Base-by-base conservation (phyloP, 2,113 vertebrate genomes). In the Anarrhichthys ocellatus region DNA sequence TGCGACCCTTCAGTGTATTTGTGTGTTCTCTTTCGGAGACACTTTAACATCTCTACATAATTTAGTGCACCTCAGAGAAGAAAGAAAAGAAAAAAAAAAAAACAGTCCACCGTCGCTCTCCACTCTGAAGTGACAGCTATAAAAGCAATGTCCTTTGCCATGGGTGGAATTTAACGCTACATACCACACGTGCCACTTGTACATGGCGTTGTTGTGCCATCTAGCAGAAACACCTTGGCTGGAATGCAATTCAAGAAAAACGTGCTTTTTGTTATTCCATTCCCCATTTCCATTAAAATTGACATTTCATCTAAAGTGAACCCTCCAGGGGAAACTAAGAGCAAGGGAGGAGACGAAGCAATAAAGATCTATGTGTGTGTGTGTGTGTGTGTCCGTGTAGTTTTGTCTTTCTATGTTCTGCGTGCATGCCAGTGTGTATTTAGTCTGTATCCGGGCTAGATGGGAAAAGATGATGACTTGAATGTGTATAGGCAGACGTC, bases 201-300 rank as follows among this genome's bases (percentile, higher is more conserved):
- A 84, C 83, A 91, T 56, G 91, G 86, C 90, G 34, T 71, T 88
- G 89, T 84, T 74, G 73, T 2, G 18, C 81, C 91, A 94, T 89
- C 88, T 93, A 90, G 91, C 90, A 86, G 92, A 92, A 94, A 88
- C 91, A 88, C 93, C 90, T 82, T 80, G 73, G 80, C 81, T 74
- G 86, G 73, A 89, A 83, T 73, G 78, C 87, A 91, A 92, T 76
- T 82, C 91, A 89, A 89, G 77, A 68, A 90, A 56, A 92, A 76
- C 76, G 80, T 92, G 92, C 90, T 83, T 94, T 95, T 93, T 95
- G 95, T 94, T 94, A 94, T 95, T 95, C 95, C 93, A 95, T 96
- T 95, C 88, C 56, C 93, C 86, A 93, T 93, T 94, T 93, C 96
- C 96, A 95, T 96, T 96, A 96, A 96, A 95, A 95, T 92, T 96